Percentiles rank a stretch among this genome's conserved stretches.
Evolutionary conservation across 2,888 invertebrate genomes (phyloP).

Genomic region (Melanostoma mellinum): DNA sequence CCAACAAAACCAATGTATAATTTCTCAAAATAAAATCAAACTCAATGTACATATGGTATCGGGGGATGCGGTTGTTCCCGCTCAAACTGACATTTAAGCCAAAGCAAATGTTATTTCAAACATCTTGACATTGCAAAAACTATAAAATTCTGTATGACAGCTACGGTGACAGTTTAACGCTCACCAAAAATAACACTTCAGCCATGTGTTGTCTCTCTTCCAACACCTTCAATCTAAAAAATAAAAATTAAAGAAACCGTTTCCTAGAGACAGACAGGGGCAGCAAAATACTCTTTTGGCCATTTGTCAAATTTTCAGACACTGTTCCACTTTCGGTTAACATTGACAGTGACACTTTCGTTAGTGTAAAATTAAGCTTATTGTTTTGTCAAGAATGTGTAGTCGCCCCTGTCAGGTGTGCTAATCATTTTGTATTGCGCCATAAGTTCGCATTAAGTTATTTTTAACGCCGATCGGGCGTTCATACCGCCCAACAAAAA

Average conservation of each 20-base stretch:
- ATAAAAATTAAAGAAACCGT: neutral
- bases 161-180: conserved; percentile 36
- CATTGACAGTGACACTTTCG: conserved; percentile 65
- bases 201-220: conserved; percentile 1
- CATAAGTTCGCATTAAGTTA: conserved; percentile 16
- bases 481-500: neutral
- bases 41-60: too few relatives aligned
- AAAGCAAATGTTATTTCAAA: conserved; percentile 26
- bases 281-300: conserved; percentile 33
- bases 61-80: neutral
- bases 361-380: conserved; percentile 55
- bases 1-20: neutral
- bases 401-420: conserved; percentile 56
- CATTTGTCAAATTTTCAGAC: conserved; percentile 43
- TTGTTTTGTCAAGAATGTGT: conserved; percentile 35
- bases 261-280: neutral
- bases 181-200: conserved; percentile 25
- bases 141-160: conserved; percentile 43
- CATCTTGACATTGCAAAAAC: conserved; percentile 21
- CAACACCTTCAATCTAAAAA: conserved; percentile 21
- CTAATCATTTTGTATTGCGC: conserved; percentile 33
- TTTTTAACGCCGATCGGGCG: conserved; percentile 25
- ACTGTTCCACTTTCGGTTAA: conserved; percentile 63
- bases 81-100: conserved; percentile 16
- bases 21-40: too few relatives aligned